Base-by-base conservation (phyloP, 1,140 invertebrate genomes). In the Drosophila seguyi region DNA sequence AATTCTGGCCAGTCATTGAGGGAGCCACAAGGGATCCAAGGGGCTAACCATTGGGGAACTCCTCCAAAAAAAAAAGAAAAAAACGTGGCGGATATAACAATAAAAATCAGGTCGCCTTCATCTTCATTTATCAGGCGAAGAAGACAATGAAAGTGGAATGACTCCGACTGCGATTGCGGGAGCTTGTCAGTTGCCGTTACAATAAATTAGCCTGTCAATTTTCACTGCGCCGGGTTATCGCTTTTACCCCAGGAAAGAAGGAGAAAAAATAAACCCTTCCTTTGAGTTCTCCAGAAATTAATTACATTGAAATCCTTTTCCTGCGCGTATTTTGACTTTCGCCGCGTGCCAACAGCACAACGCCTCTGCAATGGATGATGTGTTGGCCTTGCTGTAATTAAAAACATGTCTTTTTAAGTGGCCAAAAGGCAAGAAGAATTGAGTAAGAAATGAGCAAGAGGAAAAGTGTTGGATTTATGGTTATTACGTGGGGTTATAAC, bases 171-270 rank as follows among this genome's bases (percentile, higher is more conserved):
- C 42, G 48, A 60, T 68, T 72, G 60, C 38, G 39, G 75, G 57
- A 60, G 58, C 66, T 55, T 80, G 83, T 87, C 83, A 87, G 83
- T 84, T 87, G 83, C 83, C 83, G 83, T 87, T 87, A 87, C 84
- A 87, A 87, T 87, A 87, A 88, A 87, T 87, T 80, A 88, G 85
- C 80, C 68, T 83, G 79, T 76, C 83, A 82, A 87, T 86, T 77
- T 77, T 50, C 53, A 72, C 69, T 42, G 41, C 67, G 16, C 25
- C 8, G 52, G 58, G 69, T 50, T 78, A 72, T 79, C 44, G 75
- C 53, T 68, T 55, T 56, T 34, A 41, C 44, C 36, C 50, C 61
- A 39, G 34, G 11, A 36, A 13, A 13, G 11, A 36, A 13, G 5
- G 11, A 5, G 6, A 34, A 11, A 34, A 34, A 34, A 34, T 13